Evolutionary conservation across 2,888 invertebrate genomes (phyloP).

Genomic region (Eustalomyia histrio): DNA sequence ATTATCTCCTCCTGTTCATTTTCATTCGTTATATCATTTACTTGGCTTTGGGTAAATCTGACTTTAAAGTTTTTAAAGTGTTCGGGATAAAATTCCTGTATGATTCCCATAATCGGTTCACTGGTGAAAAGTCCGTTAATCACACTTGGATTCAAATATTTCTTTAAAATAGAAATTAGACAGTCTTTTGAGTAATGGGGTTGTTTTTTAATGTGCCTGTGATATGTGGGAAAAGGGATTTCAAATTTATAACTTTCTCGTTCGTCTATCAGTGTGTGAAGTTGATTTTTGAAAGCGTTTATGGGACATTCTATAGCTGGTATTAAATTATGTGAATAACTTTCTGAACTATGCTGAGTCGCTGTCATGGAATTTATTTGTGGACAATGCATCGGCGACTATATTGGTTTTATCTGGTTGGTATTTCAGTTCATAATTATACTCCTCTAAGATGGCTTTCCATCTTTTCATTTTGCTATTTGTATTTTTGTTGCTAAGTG

Average conservation of each 20-base stretch:
- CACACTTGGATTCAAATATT: slow-evolving; percentile 24
- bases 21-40: slow-evolving; percentile 14
- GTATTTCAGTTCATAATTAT: no score
- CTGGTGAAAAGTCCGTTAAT: slow-evolving; percentile 36
- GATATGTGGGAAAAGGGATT: slow-evolving; percentile 47
- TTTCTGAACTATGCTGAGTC: no score
- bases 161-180: neutral
- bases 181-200: neutral
- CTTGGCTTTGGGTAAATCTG: slow-evolving; percentile 41
- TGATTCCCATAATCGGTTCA: slow-evolving; percentile 32
- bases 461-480: no score
- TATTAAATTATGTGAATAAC: no score
- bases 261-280: no score
- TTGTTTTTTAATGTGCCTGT: slow-evolving; percentile 48
- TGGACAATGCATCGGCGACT: no score
- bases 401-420: no score
- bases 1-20: slow-evolving; percentile 27
- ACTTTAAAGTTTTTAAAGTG: slow-evolving; percentile 49
- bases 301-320: no score
- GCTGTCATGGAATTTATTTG: no score
- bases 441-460: no score
- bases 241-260: neutral
- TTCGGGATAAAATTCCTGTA: slow-evolving; percentile 26
- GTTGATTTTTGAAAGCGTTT: no score
- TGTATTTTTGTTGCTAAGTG: no score